Conservation (phyloP, 2,797 vertebrate species). For the Neomorphus geoffroyi region DNA sequence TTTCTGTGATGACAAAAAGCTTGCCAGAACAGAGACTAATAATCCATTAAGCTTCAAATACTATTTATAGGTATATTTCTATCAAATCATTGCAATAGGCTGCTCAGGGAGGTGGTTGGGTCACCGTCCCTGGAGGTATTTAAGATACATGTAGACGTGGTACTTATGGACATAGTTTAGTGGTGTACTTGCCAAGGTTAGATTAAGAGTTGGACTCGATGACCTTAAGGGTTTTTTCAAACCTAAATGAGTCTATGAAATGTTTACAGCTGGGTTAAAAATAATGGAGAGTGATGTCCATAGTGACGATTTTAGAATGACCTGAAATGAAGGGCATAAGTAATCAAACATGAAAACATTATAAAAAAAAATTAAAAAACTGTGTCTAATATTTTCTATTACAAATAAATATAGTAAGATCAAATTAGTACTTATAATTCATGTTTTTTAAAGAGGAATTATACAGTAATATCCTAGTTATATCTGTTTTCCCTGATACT, state of each 20-base stretch:
- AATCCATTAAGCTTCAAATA: neutral
- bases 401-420: too few species aligned
- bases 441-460: too few species aligned
- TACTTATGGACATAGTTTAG: too few species aligned
- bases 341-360: neutral
- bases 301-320: neutral
- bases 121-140: too few species aligned
- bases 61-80: neutral
- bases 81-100: neutral
- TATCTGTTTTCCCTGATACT: neutral
- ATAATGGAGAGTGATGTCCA: too few species aligned
- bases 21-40: neutral
- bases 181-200: too few species aligned
- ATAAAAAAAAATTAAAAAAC: too few species aligned
- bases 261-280: neutral
- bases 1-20: neutral
- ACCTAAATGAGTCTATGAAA: neutral
- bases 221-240: too few species aligned
- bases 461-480: neutral
- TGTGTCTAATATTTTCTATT: too few species aligned
- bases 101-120: neutral
- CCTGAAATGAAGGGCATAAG: neutral
- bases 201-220: too few species aligned
- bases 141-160: too few species aligned
- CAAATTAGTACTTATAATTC: too few species aligned